A percentile compares a stretch with the other conserved stretches of the same genome.
Evolutionary conservation across 2,797 vertebrate species (phyloP).

Genomic region (Kryptolebias ocellatus): DNA sequence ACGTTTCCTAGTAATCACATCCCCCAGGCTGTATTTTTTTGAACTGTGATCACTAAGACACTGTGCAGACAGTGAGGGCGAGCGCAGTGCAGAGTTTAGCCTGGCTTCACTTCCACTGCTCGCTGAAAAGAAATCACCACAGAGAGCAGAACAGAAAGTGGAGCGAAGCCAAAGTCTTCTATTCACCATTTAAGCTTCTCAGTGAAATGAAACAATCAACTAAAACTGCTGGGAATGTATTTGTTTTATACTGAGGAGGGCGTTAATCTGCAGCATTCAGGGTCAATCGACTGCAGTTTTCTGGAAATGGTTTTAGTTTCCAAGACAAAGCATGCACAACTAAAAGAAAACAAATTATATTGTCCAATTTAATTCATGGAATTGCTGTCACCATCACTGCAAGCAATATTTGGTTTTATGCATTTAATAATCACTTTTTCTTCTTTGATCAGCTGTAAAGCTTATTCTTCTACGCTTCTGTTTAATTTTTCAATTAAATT

Average conservation of each 20-base stretch:
- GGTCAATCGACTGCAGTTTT: slow-evolving; percentile 29
- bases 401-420: slow-evolving; percentile 44
- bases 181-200: slow-evolving; percentile 46
- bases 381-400: slow-evolving; percentile 51
- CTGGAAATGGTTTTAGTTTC: slow-evolving; percentile 15
- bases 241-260: slow-evolving; percentile 37
- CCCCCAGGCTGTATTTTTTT: slow-evolving; percentile 29
- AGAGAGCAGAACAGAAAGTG: slow-evolving; percentile 51
- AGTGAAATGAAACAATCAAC: slow-evolving; percentile 55
- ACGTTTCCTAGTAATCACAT: slow-evolving; percentile 42
- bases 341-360: slow-evolving; percentile 3
- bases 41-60: slow-evolving; percentile 51
- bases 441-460: slow-evolving; percentile 23
- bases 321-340: slow-evolving; percentile 23
- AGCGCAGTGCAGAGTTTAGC: slow-evolving; percentile 32
- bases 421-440: slow-evolving; percentile 4
- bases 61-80: slow-evolving; percentile 44
- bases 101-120: slow-evolving; percentile 14
- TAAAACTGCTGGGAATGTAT: slow-evolving; percentile 47
- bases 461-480: slow-evolving; percentile 13
- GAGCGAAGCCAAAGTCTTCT: slow-evolving; percentile 53
- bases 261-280: slow-evolving; percentile 54
- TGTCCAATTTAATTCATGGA: background rate
- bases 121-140: slow-evolving; percentile 46
- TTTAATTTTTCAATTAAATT: slow-evolving; percentile 21